phyloP scores from a whole-genome alignment of 2,113 vertebrate genomes.

The Ursus arctos region DNA sequence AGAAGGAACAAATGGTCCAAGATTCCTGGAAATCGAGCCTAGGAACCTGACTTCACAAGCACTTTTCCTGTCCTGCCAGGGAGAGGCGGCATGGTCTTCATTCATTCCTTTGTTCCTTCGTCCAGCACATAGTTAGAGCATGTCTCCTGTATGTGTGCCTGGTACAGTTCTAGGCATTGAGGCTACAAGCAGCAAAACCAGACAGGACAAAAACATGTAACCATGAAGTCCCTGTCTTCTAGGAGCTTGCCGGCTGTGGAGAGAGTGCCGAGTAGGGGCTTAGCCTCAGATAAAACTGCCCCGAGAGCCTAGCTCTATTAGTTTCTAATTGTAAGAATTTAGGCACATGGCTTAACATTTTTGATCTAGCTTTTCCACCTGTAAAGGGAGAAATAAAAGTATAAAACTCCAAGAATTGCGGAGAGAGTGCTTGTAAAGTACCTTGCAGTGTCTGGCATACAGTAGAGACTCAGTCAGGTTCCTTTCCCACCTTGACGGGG shows the following conservation, averaged over 20 bases:
- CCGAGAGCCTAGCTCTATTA: neutral
- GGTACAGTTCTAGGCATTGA: neutral
- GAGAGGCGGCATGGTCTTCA: neutral
- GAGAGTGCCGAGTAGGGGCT: neutral
- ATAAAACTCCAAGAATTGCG: neutral
- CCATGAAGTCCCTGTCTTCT: neutral
- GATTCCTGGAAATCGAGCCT: neutral
- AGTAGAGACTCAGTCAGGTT: neutral
- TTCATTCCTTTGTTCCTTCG: neutral
- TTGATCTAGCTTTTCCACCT: neutral
- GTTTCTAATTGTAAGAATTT: neutral
- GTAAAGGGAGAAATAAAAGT: neutral
- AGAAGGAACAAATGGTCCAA: neutral
- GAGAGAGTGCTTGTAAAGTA: neutral
- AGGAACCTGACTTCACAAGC: neutral
- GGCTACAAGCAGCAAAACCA: neutral
- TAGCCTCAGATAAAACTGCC: neutral
- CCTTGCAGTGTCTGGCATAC: neutral
- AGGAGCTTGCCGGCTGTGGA: neutral
- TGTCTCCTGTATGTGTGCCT: neutral
- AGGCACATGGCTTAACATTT: neutral
- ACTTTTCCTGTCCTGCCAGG: neutral
- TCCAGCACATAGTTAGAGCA: neutral
- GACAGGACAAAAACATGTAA: neutral
- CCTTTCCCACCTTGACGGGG: neutral